These are phyloP conservation scores for Drosophila grimshawi DNA, from an alignment of 1,140 invertebrate genomes.

Conservation along the genomic window DNA sequence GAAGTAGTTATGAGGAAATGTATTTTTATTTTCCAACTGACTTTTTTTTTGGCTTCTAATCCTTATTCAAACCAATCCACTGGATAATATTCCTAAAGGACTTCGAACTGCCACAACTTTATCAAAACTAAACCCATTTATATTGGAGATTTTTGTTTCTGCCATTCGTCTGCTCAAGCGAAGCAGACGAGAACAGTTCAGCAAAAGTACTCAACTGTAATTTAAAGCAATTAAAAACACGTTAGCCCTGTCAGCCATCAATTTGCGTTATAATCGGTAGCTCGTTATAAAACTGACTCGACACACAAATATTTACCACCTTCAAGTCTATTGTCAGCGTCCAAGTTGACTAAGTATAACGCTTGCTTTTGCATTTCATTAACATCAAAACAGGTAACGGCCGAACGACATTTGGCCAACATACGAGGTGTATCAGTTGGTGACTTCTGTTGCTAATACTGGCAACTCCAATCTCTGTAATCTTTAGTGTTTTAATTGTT, in stretches of 20 bases:
- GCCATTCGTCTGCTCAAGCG: too few species aligned
- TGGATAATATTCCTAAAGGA: too few species aligned
- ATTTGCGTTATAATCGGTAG: constrained; percentile 19
- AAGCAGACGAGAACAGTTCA: too few species aligned
- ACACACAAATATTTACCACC: constrained; percentile 23
- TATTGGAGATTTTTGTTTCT: background rate
- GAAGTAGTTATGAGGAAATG: too few species aligned
- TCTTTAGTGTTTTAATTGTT: background rate
- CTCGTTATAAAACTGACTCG: constrained; percentile 23
- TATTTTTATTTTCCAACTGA: too few species aligned
- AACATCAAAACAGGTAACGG: constrained; percentile 44
- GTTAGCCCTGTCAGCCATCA: constrained; percentile 9
- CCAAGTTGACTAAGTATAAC: constrained; percentile 6
- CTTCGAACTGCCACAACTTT: too few species aligned
- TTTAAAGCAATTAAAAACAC: constrained; percentile 11
- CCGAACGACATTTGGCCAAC: constrained; percentile 11
- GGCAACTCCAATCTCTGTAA: background rate
- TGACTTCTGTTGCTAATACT: constrained; percentile 13
- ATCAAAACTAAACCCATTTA: too few species aligned
- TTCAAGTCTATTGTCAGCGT: background rate
- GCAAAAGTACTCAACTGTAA: background rate
- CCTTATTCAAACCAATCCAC: too few species aligned
- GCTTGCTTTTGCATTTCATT: constrained; percentile 46
- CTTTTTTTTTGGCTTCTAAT: too few species aligned
- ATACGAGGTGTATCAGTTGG: constrained; percentile 1